Evolutionary conservation across 2,113 vertebrate species (phyloP), one percentile per base, ranked within the genome.

Genomic region (Crocuta crocuta): DNA sequence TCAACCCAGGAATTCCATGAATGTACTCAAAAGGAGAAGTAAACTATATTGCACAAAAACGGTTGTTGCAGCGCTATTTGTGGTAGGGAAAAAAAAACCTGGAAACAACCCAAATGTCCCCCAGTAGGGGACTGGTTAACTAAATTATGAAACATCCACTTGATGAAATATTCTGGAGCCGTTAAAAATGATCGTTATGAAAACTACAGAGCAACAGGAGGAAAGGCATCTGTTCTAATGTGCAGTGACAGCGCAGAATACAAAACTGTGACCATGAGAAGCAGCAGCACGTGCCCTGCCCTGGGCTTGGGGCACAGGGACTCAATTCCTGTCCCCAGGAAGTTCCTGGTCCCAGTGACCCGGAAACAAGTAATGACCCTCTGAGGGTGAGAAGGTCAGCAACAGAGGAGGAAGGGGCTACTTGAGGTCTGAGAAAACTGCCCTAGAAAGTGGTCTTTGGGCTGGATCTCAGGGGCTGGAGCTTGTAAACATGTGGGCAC

Each of bases 31-130:
- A 96, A 84, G 79, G 74, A 87, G 66, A 95, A 97, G 90, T 66
- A 96, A 81, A 89, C 73, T 79, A 13, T 70, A 68, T 48, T 79
- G 79, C 1, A 15, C 48, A 87, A 86, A 81, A 92, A 76, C 0
- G 0, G 63, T 95, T 7, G 16, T 86, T 89, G 79, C n/a, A 1
- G 84, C 10, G 28, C 90, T 94, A 79, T 96, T 93, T 84, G 79
- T 71, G 87, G 82, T 48, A 63, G 53, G 65, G 17, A 24, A 73
- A 63, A 68, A 68, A 35, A 68, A 70, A 31, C 2, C 58, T 98
- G 97, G 97, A 97, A 97, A 94, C 50, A 93, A 73, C 94, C 94
- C 96, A 97, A 97, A 97, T 97, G 91, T 94, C 95, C 94, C 97
- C 95, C 97, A 85, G 17, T 82, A 94, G 96, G 73, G 94, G 73